phyloP scores from a whole-genome alignment of 2,888 invertebrate genomes.

The Clostera curtula region DNA sequence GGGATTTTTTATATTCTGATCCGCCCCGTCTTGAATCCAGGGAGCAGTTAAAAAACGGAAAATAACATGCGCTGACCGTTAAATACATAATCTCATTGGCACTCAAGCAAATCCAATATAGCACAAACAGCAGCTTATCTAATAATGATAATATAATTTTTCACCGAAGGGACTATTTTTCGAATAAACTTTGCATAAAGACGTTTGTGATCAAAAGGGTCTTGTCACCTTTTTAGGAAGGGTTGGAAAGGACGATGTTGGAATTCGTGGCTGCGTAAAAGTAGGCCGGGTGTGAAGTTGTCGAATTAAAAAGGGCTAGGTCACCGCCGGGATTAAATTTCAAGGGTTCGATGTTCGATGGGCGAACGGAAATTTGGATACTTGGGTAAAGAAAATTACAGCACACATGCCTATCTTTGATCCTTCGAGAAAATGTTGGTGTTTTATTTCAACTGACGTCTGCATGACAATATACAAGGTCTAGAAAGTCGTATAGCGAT shows the following conservation, averaged over 20 bases:
- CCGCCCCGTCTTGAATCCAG: no score
- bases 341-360: constrained; percentile 18
- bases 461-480: no score
- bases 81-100: no score
- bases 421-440: no score
- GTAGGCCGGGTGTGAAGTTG: constrained; percentile 27
- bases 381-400: constrained; percentile 5
- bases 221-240: constrained; percentile 24
- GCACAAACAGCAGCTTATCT: constrained; percentile 9
- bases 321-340: constrained; percentile 30
- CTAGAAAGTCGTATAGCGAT: no score
- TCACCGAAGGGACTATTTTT: constrained; percentile 12
- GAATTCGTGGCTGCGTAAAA: constrained; percentile 16
- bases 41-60: no score
- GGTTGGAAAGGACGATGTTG: constrained; percentile 18
- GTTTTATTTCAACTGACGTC: no score
- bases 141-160: constrained; percentile 9
- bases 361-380: constrained; percentile 10
- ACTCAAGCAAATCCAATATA: no score
- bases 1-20: no score
- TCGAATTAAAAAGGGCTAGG: constrained; percentile 30
- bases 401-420: no score
- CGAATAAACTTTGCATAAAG: constrained; percentile 18
- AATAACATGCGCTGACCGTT: no score
- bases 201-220: constrained; percentile 21